Conservation (phyloP, 2,113 vertebrate genomes). For the Microcebus jonahi region DNA sequence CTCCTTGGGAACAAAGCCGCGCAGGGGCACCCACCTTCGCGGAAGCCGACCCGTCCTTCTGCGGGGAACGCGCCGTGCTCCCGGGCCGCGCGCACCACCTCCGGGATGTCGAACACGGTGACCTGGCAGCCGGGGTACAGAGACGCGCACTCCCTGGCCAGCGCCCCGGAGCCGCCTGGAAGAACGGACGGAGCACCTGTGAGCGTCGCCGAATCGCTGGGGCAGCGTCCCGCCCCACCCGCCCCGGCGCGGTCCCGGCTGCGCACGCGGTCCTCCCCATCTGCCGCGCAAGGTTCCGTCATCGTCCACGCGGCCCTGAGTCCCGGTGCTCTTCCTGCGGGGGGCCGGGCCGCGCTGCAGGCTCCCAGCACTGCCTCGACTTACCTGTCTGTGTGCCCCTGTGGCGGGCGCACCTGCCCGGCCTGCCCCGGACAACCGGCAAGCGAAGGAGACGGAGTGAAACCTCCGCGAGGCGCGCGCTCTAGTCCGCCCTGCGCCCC, state of each 20-base stretch:
- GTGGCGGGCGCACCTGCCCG: rapidly evolving
- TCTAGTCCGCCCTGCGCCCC: neutral
- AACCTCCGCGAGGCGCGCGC: neutral
- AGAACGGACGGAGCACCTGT: rapidly evolving
- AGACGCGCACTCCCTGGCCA: constrained; percentile 88
- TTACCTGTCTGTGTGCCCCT: rapidly evolving
- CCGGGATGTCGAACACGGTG: constrained; percentile 91
- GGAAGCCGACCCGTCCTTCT: constrained; percentile 84
- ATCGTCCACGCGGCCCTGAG: rapidly evolving
- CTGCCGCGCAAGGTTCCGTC: rapidly evolving
- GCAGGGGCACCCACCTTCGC: constrained; percentile 83
- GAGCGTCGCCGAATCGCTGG: rapidly evolving
- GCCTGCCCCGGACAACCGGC: rapidly evolving
- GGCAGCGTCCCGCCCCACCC: too few relatives aligned
- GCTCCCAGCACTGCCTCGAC: rapidly evolving
- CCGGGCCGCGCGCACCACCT: constrained; percentile 85
- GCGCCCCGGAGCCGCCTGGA: constrained; percentile 91
- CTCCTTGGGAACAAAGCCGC: neutral
- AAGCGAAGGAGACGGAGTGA: rapidly evolving
- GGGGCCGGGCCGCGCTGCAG: rapidly evolving
- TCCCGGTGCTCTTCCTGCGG: neutral
- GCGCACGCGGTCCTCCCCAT: neutral
- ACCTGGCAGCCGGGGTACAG: constrained; percentile 88
- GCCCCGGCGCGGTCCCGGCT: rapidly evolving
- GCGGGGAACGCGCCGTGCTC: constrained; percentile 83